phyloP scores from a whole-genome alignment of 2,113 vertebrate species.

The Centrocercus urophasianus region DNA sequence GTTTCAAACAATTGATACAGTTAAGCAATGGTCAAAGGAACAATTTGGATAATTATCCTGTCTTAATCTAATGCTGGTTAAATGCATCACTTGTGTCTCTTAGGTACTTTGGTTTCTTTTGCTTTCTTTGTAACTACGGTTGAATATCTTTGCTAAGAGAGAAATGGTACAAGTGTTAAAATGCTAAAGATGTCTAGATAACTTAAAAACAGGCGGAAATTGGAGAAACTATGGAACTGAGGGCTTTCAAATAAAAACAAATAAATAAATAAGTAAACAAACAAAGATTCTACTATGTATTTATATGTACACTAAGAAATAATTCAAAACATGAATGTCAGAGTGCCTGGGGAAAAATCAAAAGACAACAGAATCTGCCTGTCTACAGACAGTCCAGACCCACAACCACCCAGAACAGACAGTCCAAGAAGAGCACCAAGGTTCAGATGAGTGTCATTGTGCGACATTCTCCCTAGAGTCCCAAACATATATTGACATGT shows the following conservation, averaged over 20 bases:
- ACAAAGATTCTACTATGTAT: background rate
- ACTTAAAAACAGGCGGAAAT: background rate
- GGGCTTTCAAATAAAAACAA: background rate
- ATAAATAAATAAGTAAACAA: background rate
- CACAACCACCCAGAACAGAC: background rate
- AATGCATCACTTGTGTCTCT: background rate
- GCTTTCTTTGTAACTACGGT: background rate
- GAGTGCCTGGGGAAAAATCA: background rate
- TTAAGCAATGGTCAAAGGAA: background rate
- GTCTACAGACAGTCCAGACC: background rate
- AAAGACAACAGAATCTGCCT: background rate
- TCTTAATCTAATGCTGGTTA: background rate
- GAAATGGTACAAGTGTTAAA: background rate
- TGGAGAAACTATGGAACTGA: background rate
- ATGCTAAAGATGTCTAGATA: background rate
- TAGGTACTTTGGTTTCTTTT: background rate
- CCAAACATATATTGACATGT: background rate
- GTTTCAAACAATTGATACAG: background rate
- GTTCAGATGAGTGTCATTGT: background rate
- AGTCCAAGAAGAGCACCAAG: background rate
- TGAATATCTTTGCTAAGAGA: background rate
- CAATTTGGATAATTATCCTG: background rate
- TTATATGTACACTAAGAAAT: background rate
- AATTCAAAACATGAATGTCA: background rate
- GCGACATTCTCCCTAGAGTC: background rate